Conservation (phyloP, 2,888 invertebrate genomes). For the Sinotaia quadrata region DNA sequence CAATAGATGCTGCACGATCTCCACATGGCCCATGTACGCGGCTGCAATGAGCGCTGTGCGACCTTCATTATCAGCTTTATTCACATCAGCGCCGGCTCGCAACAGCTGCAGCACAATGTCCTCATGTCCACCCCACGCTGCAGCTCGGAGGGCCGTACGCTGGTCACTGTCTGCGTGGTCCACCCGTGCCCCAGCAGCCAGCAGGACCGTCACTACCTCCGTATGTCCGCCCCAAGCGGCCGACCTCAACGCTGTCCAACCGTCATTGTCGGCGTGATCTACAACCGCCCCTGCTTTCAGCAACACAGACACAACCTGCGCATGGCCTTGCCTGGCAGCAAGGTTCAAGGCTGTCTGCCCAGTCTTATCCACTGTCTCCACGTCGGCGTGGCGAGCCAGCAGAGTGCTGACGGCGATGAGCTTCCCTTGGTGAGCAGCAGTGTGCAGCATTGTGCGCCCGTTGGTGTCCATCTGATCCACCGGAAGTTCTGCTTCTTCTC, state of each 20-base stretch:
- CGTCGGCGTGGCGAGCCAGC: constrained; percentile 79
- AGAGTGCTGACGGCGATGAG: constrained; percentile 89
- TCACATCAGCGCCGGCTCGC: constrained; percentile 76
- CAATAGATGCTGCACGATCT: constrained; percentile 68
- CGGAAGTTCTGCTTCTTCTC: constrained; percentile 43
- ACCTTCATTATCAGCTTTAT: constrained; percentile 74
- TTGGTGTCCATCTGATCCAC: constrained; percentile 75
- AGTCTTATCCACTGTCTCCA: constrained; percentile 80
- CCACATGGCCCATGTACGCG: constrained; percentile 84
- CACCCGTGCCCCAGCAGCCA: constrained; percentile 80
- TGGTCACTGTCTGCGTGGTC: constrained; percentile 74
- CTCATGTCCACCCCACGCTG: constrained; percentile 78
- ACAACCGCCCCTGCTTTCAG: constrained; percentile 71
- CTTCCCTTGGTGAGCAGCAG: constrained; percentile 89
- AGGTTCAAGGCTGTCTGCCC: constrained; percentile 91
- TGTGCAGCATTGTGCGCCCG: constrained; percentile 83
- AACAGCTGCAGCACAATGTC: constrained; percentile 75
- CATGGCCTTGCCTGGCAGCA: constrained; percentile 73
- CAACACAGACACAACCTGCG: constrained; percentile 72
- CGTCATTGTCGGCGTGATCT: constrained; percentile 73
- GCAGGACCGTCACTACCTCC: constrained; percentile 65
- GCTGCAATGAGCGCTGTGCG: constrained; percentile 75
- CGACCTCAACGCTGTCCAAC: constrained; percentile 77
- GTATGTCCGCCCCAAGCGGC: constrained; percentile 96
- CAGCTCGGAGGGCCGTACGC: constrained; percentile 91